phyloP scores from a whole-genome alignment of 2,797 vertebrate species.

The Halcyon badia region DNA sequence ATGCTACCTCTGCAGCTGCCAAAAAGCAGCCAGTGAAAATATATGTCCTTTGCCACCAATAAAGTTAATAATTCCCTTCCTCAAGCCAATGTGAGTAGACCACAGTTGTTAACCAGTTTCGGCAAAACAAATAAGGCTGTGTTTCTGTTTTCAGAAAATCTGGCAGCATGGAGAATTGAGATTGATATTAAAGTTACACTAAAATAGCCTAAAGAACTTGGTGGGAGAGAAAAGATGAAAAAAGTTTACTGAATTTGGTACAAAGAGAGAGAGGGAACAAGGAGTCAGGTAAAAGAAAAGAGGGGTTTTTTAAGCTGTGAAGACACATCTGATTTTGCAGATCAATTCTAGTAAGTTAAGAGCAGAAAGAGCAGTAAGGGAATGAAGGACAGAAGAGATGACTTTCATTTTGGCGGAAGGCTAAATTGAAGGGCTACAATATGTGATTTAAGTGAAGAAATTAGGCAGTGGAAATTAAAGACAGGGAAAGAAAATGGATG shows the following conservation, averaged over 20 bases:
- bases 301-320: neutral
- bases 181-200: neutral
- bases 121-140: neutral
- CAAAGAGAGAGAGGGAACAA: neutral
- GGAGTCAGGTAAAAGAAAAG: neutral
- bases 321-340: neutral
- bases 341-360: neutral
- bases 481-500: neutral
- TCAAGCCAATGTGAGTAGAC: neutral
- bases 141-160: constrained; percentile 20
- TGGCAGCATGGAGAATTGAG: constrained; percentile 30
- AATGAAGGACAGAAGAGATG: neutral
- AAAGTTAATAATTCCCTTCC: neutral
- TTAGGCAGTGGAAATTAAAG: constrained; percentile 44
- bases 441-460: constrained; percentile 29
- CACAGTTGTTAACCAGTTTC: neutral
- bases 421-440: constrained; percentile 23
- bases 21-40: neutral
- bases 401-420: neutral
- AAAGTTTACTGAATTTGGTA: neutral
- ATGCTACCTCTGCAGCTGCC: neutral
- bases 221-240: neutral
- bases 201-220: neutral
- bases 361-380: neutral
- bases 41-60: neutral